Percentiles rank a stretch among this genome's conserved stretches.
Evolutionary conservation across 2,113 vertebrate species (phyloP).

Genomic region (Crotalus viridis): DNA sequence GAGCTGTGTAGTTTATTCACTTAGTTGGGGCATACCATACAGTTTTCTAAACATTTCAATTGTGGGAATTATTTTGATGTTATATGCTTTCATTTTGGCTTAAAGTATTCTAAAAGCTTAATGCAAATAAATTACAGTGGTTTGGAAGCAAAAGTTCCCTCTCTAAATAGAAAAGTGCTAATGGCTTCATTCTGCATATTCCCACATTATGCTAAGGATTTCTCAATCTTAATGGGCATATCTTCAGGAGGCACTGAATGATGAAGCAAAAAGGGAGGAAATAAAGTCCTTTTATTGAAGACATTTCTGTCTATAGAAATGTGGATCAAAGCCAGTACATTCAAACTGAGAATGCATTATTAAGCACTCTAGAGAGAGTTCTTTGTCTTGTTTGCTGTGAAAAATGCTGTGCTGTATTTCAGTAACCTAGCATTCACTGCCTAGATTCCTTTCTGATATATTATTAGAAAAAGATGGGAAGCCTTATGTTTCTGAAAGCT

Average conservation of each 20-base stretch:
- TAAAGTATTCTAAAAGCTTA: not conserved
- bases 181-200: not conserved
- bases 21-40: not conserved
- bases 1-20: slow-evolving; percentile 51
- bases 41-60: not conserved
- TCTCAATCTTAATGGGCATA: not conserved
- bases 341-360: not conserved
- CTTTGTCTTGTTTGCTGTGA: not conserved
- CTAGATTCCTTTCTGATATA: not conserved
- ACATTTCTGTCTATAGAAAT: not conserved
- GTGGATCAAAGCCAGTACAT: not conserved
- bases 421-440: not conserved
- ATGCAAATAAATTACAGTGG: not conserved
- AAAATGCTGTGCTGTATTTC: not conserved
- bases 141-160: not conserved
- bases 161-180: not conserved
- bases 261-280: not conserved
- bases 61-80: not conserved
- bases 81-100: not conserved
- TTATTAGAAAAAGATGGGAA: not conserved
- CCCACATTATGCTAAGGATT: not conserved
- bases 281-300: not conserved
- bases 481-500: not conserved
- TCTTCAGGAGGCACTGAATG: not conserved
- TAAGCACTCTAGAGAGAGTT: not conserved